These are phyloP conservation scores for Avahi laniger DNA, from an alignment of 2,797 vertebrate genomes.

Conservation along the genomic window DNA sequence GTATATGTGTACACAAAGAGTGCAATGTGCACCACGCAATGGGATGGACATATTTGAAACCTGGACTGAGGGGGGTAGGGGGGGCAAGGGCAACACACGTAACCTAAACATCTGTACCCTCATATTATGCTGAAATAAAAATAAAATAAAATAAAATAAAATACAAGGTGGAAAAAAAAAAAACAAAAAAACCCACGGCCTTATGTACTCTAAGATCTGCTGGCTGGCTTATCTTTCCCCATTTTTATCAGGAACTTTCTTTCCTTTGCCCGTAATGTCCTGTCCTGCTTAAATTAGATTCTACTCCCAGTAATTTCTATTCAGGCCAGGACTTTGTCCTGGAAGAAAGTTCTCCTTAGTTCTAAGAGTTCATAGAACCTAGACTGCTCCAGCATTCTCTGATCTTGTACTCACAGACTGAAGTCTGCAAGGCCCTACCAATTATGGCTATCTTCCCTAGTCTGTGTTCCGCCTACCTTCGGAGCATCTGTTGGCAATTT, in stretches of 20 bases:
- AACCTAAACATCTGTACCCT: too few species aligned
- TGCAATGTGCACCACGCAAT: too few species aligned
- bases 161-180: too few species aligned
- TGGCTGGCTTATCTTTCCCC: neutral
- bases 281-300: slow-evolving; percentile 1
- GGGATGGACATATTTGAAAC: too few species aligned
- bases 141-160: too few species aligned
- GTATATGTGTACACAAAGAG: too few species aligned
- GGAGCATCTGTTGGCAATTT: neutral
- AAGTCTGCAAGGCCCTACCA: neutral
- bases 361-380: neutral
- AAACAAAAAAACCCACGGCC: too few species aligned
- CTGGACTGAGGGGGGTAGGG: too few species aligned
- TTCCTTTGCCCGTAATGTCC: neutral
- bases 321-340: neutral
- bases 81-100: too few species aligned
- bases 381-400: neutral
- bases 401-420: neutral
- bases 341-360: neutral
- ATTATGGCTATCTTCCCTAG: neutral
- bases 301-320: neutral
- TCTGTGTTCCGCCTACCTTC: neutral
- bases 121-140: too few species aligned
- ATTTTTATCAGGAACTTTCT: neutral
- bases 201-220: slow-evolving; percentile 31